These are phyloP conservation scores for Salarias fasciatus DNA, from an alignment of 2,797 vertebrate species.

Conservation along the genomic window DNA sequence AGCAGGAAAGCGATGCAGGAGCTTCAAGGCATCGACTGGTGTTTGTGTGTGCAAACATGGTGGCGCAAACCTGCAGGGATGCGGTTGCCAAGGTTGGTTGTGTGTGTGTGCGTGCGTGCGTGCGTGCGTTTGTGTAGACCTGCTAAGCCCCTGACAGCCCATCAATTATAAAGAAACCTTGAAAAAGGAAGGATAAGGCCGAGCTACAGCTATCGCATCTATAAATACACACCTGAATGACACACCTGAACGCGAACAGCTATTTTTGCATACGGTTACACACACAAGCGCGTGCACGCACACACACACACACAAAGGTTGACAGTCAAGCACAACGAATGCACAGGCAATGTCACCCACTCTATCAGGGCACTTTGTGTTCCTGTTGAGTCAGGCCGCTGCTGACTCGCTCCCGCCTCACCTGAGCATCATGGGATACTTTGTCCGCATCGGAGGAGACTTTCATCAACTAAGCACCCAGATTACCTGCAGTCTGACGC, in stretches of 20 bases:
- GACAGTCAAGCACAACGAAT: conserved; percentile 9
- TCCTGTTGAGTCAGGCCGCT: conserved; percentile 45
- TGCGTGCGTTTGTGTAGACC: conserved; percentile 45
- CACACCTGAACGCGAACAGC: conserved; percentile 55
- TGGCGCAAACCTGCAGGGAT: conserved; percentile 52
- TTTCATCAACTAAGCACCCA: conserved; percentile 52
- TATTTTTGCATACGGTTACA: conserved; percentile 60
- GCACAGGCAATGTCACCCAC: conserved; percentile 51
- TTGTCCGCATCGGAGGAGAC: conserved; percentile 44
- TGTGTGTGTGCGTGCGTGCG: conserved; percentile 29
- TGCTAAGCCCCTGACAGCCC: conserved; percentile 66
- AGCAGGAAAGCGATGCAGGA: conserved; percentile 19
- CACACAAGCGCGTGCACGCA: conserved; percentile 6
- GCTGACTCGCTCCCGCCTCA: conserved; percentile 26
- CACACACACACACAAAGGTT: conserved; percentile 22
- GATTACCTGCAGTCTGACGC: background rate
- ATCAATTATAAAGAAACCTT: conserved; percentile 79
- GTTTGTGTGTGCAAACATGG: conserved; percentile 37
- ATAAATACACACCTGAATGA: conserved; percentile 78
- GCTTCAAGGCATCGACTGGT: conserved; percentile 26
- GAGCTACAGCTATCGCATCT: conserved; percentile 65
- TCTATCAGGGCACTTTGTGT: conserved; percentile 44
- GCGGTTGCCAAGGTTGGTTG: conserved; percentile 49
- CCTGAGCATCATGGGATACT: conserved; percentile 43
- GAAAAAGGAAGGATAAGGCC: conserved; percentile 62